Evolutionary conservation across 2,797 vertebrate genomes (phyloP).

Genomic region (Molothrus aeneus): DNA sequence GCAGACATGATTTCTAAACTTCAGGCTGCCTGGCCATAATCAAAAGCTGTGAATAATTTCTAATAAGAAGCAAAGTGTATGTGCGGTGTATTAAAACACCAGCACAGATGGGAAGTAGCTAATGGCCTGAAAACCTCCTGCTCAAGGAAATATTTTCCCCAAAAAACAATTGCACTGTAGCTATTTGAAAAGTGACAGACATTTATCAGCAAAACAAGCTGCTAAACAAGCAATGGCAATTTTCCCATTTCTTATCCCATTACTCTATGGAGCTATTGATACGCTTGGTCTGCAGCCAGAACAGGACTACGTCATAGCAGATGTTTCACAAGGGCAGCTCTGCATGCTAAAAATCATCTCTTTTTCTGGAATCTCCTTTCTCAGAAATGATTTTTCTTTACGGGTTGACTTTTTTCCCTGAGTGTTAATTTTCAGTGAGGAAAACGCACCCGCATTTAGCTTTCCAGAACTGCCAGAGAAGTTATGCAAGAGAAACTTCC

Average conservation of each 20-base stretch:
- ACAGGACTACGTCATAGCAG: conserved; percentile 56
- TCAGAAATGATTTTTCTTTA: conserved; percentile 16
- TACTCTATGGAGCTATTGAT: conserved; percentile 59
- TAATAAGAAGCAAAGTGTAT: background rate
- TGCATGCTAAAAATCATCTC: conserved; percentile 49
- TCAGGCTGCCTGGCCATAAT: background rate
- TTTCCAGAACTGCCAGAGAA: conserved; percentile 35
- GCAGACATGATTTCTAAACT: background rate
- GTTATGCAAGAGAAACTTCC: conserved; percentile 63
- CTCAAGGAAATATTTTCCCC: conserved; percentile 59
- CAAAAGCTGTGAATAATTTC: background rate
- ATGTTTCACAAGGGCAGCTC: conserved; percentile 59
- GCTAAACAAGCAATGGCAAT: conserved; percentile 69
- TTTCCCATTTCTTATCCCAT: conserved; percentile 63
- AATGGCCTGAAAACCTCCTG: conserved; percentile 49
- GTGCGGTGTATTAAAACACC: background rate
- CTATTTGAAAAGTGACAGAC: conserved; percentile 63
- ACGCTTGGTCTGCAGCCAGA: conserved; percentile 54
- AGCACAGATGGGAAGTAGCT: conserved; percentile 53
- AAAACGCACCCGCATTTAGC: background rate
- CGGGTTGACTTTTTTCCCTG: background rate
- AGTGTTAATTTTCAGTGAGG: conserved; percentile 15
- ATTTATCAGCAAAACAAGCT: conserved; percentile 62
- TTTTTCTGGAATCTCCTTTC: conserved; percentile 40
- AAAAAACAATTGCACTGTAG: conserved; percentile 29